Conservation (phyloP, 2,888 invertebrate genomes). For the Epinotia demarniana region DNA sequence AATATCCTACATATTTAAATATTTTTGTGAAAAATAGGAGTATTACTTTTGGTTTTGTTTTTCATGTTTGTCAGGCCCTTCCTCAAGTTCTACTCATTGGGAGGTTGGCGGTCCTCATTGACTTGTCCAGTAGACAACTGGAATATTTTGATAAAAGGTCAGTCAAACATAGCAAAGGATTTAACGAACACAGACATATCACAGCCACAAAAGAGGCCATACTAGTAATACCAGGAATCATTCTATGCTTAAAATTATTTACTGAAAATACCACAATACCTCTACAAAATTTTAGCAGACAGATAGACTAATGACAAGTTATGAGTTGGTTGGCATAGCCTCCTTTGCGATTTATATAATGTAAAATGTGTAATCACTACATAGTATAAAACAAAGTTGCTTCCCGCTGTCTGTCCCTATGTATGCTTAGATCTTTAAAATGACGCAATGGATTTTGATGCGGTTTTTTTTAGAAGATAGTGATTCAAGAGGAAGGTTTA, state of each 20-base stretch:
- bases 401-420: too few species aligned
- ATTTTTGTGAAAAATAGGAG: not conserved
- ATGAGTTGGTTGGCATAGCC: slow-evolving; percentile 49
- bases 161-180: not conserved
- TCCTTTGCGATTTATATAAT: slow-evolving; percentile 50
- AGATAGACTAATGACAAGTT: slow-evolving; percentile 52
- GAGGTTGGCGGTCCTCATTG: not conserved
- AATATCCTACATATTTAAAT: not conserved
- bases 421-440: too few species aligned
- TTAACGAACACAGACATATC: slow-evolving; percentile 46
- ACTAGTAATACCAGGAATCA: slow-evolving; percentile 43
- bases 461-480: too few species aligned
- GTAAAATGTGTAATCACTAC: not conserved
- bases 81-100: not conserved
- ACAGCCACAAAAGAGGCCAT: slow-evolving; percentile 54
- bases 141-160: slow-evolving; percentile 8
- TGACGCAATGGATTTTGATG: too few species aligned
- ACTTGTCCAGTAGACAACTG: not conserved
- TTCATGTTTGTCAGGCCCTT: not conserved
- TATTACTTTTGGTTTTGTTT: not conserved
- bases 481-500: too few species aligned
- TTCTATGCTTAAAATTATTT: slow-evolving; percentile 47
- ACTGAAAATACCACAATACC: not conserved
- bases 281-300: not conserved
- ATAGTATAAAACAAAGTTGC: too few species aligned